These are phyloP conservation scores for Endotricha flammealis DNA, from an alignment of 2,888 invertebrate species.

Conservation along the genomic window DNA sequence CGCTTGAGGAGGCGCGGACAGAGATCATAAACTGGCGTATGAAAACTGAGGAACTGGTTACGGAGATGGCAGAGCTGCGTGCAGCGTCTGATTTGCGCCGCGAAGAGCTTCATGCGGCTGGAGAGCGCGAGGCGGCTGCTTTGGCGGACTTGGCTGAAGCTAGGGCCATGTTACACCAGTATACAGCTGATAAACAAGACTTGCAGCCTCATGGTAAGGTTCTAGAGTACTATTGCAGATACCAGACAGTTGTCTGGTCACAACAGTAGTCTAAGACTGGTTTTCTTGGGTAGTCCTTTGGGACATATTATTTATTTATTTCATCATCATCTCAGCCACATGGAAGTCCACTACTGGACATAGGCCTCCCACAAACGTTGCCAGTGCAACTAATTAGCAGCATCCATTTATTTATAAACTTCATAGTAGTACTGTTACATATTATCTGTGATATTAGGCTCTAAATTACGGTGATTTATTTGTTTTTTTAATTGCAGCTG, in stretches of 20 bases:
- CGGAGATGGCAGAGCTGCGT: constrained; percentile 52
- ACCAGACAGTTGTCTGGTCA: too few relatives aligned
- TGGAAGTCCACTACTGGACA: too few relatives aligned
- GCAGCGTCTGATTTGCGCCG: constrained; percentile 50
- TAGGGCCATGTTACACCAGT: constrained; percentile 57
- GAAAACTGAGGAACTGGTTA: constrained; percentile 52
- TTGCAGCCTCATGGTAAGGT: constrained; percentile 57
- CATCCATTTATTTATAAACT: too few relatives aligned
- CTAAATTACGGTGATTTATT: too few relatives aligned
- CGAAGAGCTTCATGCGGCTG: constrained; percentile 52
- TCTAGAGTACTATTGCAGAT: neutral
- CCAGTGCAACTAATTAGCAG: too few relatives aligned
- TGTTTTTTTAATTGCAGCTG: constrained; percentile 56
- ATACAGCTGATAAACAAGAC: constrained; percentile 44
- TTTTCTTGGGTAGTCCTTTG: too few relatives aligned
- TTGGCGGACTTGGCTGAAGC: constrained; percentile 61
- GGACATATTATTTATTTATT: too few relatives aligned
- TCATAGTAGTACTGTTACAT: too few relatives aligned
- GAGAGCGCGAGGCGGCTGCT: constrained; percentile 53
- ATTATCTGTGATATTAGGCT: too few relatives aligned
- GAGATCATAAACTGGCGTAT: constrained; percentile 53
- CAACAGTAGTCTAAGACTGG: too few relatives aligned
- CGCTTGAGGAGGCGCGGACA: constrained; percentile 45
- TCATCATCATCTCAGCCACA: too few relatives aligned
- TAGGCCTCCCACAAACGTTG: too few relatives aligned